phyloP scores from a whole-genome alignment of 2,797 vertebrate species.

The Vespertilio murinus region DNA sequence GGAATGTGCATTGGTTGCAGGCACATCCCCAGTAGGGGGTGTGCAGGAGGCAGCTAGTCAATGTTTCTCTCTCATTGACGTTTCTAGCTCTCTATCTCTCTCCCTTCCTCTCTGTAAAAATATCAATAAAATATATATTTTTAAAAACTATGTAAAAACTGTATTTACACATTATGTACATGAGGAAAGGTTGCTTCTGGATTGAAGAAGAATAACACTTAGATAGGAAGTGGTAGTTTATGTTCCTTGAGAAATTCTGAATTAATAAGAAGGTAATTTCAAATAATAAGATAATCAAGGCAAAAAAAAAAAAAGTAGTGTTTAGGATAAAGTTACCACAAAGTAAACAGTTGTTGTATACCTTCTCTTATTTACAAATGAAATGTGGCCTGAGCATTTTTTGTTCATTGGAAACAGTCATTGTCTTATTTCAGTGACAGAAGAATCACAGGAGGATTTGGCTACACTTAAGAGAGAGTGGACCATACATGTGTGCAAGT shows the following conservation, averaged over 20 bases:
- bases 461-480: background rate
- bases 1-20: no score
- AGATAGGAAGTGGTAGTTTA: background rate
- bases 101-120: no score
- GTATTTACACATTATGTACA: background rate
- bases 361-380: background rate
- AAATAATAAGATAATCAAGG: background rate
- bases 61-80: no score
- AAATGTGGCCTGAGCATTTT: background rate
- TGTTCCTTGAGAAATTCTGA: background rate
- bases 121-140: no score
- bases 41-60: no score
- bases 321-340: background rate
- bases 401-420: background rate
- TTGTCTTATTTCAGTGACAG: background rate
- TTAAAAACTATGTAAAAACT: background rate
- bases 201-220: background rate
- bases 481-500: background rate
- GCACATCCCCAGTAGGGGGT: no score
- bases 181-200: background rate
- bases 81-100: no score
- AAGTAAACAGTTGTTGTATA: background rate
- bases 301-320: background rate
- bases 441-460: background rate
- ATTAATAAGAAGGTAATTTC: background rate